Percentiles rank a stretch among this genome's conserved stretches.
These are phyloP conservation scores for Palythoa grandiflora DNA, from an alignment of 92 coral and sea anemone genomes.

Conservation along the genomic window DNA sequence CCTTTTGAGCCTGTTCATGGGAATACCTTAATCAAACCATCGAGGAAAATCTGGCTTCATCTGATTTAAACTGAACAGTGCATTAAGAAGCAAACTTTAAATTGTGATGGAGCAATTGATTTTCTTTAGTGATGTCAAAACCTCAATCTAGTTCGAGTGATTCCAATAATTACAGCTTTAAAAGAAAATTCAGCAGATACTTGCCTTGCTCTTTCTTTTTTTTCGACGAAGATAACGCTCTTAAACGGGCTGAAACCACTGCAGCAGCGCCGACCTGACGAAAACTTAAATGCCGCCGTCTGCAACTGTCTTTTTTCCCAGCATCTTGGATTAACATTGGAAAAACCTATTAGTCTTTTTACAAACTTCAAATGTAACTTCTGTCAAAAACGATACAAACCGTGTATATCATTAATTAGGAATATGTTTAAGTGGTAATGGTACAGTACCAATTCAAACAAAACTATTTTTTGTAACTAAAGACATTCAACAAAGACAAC, in stretches of 20 bases:
- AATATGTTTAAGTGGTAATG: no score
- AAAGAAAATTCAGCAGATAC: neutral
- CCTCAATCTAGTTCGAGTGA: neutral
- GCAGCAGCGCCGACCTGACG: slow-evolving; percentile 62
- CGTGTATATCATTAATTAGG: neutral
- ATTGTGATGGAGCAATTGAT: no score
- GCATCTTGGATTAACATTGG: neutral
- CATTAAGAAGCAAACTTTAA: no score
- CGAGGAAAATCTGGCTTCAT: no score
- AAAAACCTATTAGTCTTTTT: neutral
- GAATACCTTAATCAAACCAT: no score
- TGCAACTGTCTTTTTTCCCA: neutral
- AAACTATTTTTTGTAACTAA: no score
- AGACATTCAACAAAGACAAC: no score
- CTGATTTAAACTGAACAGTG: no score
- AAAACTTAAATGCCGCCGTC: slow-evolving; percentile 31
- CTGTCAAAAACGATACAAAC: neutral
- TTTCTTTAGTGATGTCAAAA: neutral
- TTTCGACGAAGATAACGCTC: slow-evolving; percentile 10
- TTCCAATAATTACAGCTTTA: neutral
- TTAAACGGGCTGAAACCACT: slow-evolving; percentile 50
- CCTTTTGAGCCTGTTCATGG: no score
- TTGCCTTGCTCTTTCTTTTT: neutral
- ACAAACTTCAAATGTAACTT: neutral
- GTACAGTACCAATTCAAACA: no score